Conservation (phyloP, 2,888 invertebrate genomes). For the Sinotaia quadrata region DNA sequence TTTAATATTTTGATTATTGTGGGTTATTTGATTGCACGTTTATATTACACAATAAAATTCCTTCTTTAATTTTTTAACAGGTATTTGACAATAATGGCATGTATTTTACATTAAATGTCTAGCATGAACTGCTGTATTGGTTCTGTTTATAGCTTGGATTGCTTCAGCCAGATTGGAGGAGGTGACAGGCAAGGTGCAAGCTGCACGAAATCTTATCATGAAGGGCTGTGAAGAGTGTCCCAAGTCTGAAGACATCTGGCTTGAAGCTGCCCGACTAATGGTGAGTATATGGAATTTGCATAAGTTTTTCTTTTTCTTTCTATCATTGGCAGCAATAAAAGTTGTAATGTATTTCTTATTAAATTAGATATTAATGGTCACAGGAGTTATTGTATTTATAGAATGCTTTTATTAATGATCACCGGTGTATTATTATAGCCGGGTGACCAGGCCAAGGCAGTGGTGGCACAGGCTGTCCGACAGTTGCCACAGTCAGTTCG, state of each 20-base stretch:
- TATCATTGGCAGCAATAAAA: background rate
- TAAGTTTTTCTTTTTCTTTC: background rate
- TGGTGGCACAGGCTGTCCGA: slow-evolving; percentile 95
- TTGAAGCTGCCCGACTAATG: slow-evolving; percentile 89
- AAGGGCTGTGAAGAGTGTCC: slow-evolving; percentile 96
- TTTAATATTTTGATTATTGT: no score
- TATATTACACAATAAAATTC: no score
- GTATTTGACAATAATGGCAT: no score
- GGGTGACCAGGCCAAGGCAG: slow-evolving; percentile 92
- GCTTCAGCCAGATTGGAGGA: slow-evolving; percentile 98
- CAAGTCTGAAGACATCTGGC: slow-evolving; percentile 96
- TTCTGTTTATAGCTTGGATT: slow-evolving; percentile 91
- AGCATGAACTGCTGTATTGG: no score
- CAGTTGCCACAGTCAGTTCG: slow-evolving; percentile 96
- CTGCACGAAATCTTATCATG: slow-evolving; percentile 96
- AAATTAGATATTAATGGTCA: background rate
- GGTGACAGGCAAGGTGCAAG: slow-evolving; percentile 96
- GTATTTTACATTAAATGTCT: no score
- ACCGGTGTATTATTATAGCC: slow-evolving; percentile 76
- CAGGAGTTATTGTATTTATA: background rate
- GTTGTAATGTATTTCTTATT: background rate
- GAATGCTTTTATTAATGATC: background rate
- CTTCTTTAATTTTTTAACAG: no score
- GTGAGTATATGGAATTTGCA: slow-evolving; percentile 46
- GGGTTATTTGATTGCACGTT: no score